Conservation (phyloP, 2,113 vertebrate species). For the Phyllostomus discolor region DNA sequence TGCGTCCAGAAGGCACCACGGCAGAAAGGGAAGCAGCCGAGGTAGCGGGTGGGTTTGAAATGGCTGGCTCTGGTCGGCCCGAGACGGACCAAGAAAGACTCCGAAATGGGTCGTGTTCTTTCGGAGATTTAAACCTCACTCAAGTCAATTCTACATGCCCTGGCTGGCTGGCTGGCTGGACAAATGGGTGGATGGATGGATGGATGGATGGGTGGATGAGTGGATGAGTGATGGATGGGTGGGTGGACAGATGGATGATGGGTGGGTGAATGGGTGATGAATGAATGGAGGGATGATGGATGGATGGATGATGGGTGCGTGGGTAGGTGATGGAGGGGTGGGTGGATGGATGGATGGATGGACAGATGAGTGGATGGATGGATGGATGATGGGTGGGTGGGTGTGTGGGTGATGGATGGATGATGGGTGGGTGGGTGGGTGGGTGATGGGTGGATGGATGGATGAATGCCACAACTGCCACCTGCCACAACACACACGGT, state of each 20-base stretch:
- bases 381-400: neutral
- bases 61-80: neutral
- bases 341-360: neutral
- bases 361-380: too few relatives aligned
- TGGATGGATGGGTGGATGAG: neutral
- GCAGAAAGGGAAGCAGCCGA: neutral
- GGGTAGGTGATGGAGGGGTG: neutral
- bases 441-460: too few relatives aligned
- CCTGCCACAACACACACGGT: neutral
- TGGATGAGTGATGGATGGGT: neutral
- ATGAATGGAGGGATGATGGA: neutral
- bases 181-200: too few relatives aligned
- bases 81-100: neutral
- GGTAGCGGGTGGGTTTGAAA: neutral
- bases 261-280: neutral
- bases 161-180: too few relatives aligned
- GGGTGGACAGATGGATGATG: neutral
- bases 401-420: too few relatives aligned
- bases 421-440: neutral
- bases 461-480: neutral
- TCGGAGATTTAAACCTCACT: neutral
- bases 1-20: neutral
- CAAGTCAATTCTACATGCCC: neutral
- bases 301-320: too few relatives aligned
- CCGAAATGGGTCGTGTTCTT: neutral